Conservation (phyloP, 1,140 invertebrate genomes). For the Caenorhabditis tropicalis region DNA sequence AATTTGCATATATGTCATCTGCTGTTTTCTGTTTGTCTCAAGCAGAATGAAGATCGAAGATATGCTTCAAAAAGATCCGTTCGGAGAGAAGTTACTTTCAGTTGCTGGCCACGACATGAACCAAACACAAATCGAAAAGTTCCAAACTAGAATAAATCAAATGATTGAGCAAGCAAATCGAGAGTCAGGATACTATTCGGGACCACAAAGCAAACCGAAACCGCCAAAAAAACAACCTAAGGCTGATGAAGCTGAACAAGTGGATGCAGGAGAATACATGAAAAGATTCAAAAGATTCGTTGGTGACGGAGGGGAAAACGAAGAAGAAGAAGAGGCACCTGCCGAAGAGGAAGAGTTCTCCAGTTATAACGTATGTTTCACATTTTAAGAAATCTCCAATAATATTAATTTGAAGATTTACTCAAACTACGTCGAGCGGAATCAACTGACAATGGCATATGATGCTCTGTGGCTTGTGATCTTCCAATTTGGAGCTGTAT, state of each 20-base stretch:
- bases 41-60: constrained; percentile 55
- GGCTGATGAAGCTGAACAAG: constrained; percentile 57
- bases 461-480: constrained; percentile 70
- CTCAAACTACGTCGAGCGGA: constrained; percentile 66
- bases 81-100: constrained; percentile 70
- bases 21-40: constrained; percentile 63
- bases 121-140: constrained; percentile 65
- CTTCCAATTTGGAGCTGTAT: constrained; percentile 65
- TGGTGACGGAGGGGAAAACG: background rate
- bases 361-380: constrained; percentile 64
- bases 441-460: constrained; percentile 68
- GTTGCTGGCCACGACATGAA: constrained; percentile 68
- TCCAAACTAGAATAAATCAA: constrained; percentile 62
- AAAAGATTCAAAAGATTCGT: constrained; percentile 36
- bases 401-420: constrained; percentile 54
- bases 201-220: constrained; percentile 16
- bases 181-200: constrained; percentile 12
- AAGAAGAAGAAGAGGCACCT: constrained; percentile 56
- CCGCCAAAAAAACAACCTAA: constrained; percentile 57
- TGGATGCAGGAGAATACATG: constrained; percentile 61
- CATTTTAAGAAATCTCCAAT: background rate
- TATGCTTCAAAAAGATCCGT: constrained; percentile 64
- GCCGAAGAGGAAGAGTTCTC: constrained; percentile 65
- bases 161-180: constrained; percentile 34
- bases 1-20: constrained; percentile 64